Conservation (phyloP, 2,797 vertebrate species). For the Babyrousa celebensis region DNA sequence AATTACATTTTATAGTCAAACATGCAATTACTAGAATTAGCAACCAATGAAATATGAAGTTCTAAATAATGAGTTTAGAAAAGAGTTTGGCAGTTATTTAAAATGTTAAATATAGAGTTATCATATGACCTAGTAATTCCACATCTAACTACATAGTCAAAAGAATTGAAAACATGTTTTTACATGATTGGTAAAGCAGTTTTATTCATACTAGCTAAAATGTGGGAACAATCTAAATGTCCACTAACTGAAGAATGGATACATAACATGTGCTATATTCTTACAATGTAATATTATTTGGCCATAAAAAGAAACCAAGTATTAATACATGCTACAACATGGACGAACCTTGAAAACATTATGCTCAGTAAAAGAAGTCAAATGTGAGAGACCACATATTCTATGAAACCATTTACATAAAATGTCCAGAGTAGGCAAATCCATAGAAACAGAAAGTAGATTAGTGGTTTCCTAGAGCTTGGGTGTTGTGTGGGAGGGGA, state of each 20-base stretch:
- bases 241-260: neutral
- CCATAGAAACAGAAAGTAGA: neutral
- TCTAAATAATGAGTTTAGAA: neutral
- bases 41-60: neutral
- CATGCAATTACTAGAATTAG: neutral
- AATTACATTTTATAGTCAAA: neutral
- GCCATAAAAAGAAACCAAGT: neutral
- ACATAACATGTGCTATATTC: neutral
- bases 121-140: neutral
- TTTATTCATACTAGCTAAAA: neutral
- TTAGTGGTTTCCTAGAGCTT: neutral
- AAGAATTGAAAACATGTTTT: neutral
- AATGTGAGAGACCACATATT: neutral
- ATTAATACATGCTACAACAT: neutral
- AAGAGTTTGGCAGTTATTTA: neutral
- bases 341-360: neutral
- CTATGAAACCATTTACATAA: neutral
- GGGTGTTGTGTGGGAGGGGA: neutral
- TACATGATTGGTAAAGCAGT: neutral
- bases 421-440: neutral
- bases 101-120: constrained; percentile 31
- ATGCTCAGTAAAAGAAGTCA: neutral
- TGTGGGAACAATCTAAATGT: neutral
- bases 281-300: constrained; percentile 27
- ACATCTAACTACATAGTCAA: neutral